These are phyloP conservation scores for Benitochromis conjunctus DNA, from an alignment of 2,113 vertebrate species.

Conservation along the genomic window DNA sequence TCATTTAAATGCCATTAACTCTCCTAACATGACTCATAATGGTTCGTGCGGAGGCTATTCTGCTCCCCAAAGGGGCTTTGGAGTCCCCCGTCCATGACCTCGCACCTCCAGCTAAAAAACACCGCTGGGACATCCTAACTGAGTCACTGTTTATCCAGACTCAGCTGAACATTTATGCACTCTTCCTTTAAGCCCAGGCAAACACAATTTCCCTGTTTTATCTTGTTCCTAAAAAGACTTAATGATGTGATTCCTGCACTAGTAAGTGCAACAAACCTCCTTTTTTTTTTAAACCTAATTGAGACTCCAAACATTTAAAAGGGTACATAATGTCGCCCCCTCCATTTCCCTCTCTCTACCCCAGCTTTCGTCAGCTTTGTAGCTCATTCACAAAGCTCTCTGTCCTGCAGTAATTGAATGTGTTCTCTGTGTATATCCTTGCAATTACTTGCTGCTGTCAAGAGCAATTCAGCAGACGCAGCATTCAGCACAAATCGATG, in stretches of 20 bases:
- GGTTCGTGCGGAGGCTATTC: neutral
- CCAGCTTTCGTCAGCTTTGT: neutral
- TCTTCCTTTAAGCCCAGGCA: neutral
- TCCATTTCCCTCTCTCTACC: neutral
- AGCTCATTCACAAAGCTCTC: neutral
- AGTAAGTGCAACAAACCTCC: neutral
- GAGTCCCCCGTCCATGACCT: neutral
- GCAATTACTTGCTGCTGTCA: constrained; percentile 24
- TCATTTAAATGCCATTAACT: constrained; percentile 31
- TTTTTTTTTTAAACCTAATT: neutral
- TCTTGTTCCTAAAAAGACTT: neutral
- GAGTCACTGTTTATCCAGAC: neutral
- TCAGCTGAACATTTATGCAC: neutral
- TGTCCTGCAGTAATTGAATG: constrained; percentile 47
- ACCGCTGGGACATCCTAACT: neutral
- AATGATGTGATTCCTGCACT: neutral
- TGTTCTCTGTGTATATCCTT: constrained; percentile 14
- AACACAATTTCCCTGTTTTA: neutral
- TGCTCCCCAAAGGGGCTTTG: neutral
- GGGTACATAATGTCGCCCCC: neutral
- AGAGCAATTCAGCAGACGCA: constrained; percentile 30
- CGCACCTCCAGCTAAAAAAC: neutral
- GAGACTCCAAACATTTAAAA: neutral
- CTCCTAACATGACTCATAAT: neutral
- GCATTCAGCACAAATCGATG: constrained; percentile 38